These are phyloP conservation scores for Amblyornis subalaris DNA, from an alignment of 2,113 vertebrate species.

Conservation along the genomic window DNA sequence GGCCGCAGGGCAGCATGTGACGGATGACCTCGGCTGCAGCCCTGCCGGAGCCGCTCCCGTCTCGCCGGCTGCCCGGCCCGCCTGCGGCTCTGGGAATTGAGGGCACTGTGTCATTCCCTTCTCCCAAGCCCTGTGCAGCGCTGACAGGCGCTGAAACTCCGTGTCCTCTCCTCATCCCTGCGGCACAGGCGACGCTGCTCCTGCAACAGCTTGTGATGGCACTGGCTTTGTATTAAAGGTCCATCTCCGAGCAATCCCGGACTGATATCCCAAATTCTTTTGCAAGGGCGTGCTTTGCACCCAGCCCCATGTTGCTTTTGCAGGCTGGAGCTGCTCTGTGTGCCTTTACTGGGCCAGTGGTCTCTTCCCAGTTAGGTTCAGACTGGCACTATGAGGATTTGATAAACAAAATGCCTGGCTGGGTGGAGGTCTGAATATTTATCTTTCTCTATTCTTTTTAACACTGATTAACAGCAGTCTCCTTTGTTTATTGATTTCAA, in stretches of 20 bases:
- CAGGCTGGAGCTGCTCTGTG: background rate
- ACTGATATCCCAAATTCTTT: background rate
- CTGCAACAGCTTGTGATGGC: background rate
- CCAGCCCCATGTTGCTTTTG: background rate
- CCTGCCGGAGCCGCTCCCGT: background rate
- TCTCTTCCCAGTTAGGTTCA: background rate
- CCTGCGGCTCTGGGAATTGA: rapidly evolving
- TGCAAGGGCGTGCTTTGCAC: background rate
- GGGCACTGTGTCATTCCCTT: background rate
- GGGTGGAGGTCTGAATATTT: background rate
- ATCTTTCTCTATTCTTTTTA: background rate
- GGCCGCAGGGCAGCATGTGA: background rate
- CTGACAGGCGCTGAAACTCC: background rate
- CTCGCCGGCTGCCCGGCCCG: rapidly evolving
- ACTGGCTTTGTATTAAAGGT: background rate
- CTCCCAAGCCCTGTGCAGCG: background rate
- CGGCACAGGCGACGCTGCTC: rapidly evolving
- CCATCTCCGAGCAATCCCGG: rapidly evolving
- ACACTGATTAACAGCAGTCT: background rate
- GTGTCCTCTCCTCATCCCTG: background rate
- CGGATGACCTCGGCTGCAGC: background rate
- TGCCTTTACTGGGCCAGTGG: background rate
- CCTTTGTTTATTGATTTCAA: slow-evolving; percentile 1
- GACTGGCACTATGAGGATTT: background rate
- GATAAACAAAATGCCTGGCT: background rate